Evolutionary conservation across 2,113 vertebrate genomes (phyloP), one percentile per base, ranked within the genome.

Genomic region (Cyprinodon brontotheroides): DNA sequence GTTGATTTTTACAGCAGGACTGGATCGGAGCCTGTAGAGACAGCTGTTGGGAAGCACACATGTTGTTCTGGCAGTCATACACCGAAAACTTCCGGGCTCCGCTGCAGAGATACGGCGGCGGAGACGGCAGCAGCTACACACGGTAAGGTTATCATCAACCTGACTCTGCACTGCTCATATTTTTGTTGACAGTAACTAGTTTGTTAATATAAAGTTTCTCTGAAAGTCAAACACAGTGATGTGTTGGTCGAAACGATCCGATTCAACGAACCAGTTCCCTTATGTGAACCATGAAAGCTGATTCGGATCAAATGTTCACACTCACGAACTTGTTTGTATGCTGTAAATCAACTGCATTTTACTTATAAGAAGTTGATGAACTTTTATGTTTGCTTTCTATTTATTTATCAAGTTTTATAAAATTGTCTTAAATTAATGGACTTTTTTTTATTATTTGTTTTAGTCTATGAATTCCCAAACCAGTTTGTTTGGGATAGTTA

Each of bases 21-120:
- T 29, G 29, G 29, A 29, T 29, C 29, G 29, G 29, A 29, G 50
- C 14, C 13, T 13, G 38, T 6, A 36, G 40, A n/a, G 36, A 69
- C 78, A 75, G 73, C 81, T 68, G 65, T 48, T 40, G 48, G 15
- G n/a, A 48, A 29, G 11, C 79, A 86, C 89, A 64, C 95, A 95
- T 95, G 94, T 89, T 95, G 7, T 94, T 95, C 80, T 95, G 94
- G 94, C 95, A 94, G 84, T 81, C 89, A 3, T 93, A 94, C 79
- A 93, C 92, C 4, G 95, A 96, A 77, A 92, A 92, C 74, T 95
- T 94, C 67, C 82, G 86, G 66, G 59, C 64, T 2, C 87, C 90
- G 0, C 78, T 84, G 65, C 93, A 91, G 45, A 82, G 87, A 75
- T 69, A 73, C 73, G 78, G 47, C 15, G 89, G 74, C 6, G 50